Percentiles rank a stretch among this genome's conserved stretches.
Conservation (phyloP, 2,113 vertebrate genomes). For the Dasypus novemcinctus region DNA sequence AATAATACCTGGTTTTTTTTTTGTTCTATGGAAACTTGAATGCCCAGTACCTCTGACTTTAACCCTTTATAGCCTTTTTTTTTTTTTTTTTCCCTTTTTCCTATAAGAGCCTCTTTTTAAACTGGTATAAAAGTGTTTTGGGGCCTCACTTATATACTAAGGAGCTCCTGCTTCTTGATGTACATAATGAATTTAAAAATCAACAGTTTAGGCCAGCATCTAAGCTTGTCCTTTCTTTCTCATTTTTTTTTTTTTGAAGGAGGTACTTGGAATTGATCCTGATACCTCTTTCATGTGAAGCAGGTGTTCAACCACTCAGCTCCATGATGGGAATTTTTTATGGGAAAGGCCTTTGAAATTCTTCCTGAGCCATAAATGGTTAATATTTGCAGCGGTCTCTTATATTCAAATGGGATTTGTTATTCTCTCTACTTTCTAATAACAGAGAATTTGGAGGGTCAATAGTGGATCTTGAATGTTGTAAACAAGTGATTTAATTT, state of each 20-base stretch:
- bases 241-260: too few relatives aligned
- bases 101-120: neutral
- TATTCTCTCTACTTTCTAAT: constrained; percentile 45
- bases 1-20: neutral
- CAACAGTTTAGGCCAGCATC: neutral
- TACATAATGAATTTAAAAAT: neutral
- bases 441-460: neutral
- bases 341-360: constrained; percentile 30
- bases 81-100: neutral
- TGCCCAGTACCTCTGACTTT: neutral
- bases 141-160: neutral
- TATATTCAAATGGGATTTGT: constrained; percentile 2
- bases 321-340: neutral
- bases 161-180: neutral
- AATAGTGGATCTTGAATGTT: neutral
- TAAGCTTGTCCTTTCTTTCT: neutral
- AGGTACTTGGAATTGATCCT: too few relatives aligned
- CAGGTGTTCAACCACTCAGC: too few relatives aligned
- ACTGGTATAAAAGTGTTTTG: neutral
- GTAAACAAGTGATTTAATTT: constrained; percentile 52
- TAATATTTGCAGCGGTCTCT: constrained; percentile 11
- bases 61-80: neutral
- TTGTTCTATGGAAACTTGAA: neutral
- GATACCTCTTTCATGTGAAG: too few relatives aligned
- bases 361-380: neutral